These are phyloP conservation scores for Invenusta paracnida DNA, from an alignment of 2,888 invertebrate genomes.

Conservation along the genomic window DNA sequence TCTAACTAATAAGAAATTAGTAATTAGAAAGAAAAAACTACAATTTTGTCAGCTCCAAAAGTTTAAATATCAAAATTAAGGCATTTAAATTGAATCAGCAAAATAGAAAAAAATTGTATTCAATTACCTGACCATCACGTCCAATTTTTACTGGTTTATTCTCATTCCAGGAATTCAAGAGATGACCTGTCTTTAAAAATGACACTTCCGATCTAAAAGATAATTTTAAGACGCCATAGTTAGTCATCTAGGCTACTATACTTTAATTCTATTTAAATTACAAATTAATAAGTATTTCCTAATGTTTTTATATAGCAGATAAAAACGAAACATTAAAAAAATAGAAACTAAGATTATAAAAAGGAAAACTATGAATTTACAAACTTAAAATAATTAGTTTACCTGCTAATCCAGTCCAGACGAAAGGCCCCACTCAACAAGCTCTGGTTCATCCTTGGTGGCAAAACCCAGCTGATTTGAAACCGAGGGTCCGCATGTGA, in stretches of 20 bases:
- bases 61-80: too few relatives aligned
- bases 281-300: too few relatives aligned
- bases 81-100: too few relatives aligned
- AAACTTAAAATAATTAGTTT: too few relatives aligned
- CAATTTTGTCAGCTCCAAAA: too few relatives aligned
- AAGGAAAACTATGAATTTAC: too few relatives aligned
- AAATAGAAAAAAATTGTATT: not conserved
- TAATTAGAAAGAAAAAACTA: too few relatives aligned
- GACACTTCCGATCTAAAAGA: constrained; percentile 77
- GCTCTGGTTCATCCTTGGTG: constrained; percentile 83
- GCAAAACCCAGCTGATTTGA: constrained; percentile 84
- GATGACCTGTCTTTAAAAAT: constrained; percentile 81
- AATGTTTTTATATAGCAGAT: too few relatives aligned
- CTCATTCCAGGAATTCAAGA: constrained; percentile 96
- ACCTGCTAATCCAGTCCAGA: constrained; percentile 88
- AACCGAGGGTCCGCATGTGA: constrained; percentile 74
- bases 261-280: too few relatives aligned
- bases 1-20: too few relatives aligned
- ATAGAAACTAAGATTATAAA: too few relatives aligned
- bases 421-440: constrained; percentile 91
- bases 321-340: too few relatives aligned
- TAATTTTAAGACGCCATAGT: constrained; percentile 28
- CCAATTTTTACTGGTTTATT: constrained; percentile 97
- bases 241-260: not conserved
- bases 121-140: constrained; percentile 74